phyloP scores from a whole-genome alignment of 1,140 invertebrate species.

The Eufriesea mexicana region DNA sequence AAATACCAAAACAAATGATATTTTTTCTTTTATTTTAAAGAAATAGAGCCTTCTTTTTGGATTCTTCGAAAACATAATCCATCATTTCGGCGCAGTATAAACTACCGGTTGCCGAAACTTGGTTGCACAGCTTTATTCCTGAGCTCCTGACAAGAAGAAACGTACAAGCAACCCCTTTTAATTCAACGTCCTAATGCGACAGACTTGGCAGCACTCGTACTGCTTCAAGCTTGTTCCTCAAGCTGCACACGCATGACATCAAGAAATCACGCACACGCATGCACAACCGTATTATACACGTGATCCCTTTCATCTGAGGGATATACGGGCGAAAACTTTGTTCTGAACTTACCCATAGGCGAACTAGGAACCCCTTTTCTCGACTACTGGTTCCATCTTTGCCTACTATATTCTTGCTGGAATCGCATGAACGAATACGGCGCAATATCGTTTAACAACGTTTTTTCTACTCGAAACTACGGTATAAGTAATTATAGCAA shows the following conservation, averaged over 20 bases:
- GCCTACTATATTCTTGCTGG: no score
- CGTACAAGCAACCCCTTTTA: conserved; percentile 30
- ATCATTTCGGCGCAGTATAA: neutral
- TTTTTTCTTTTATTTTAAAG: neutral
- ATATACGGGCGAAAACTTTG: neutral
- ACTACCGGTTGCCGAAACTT: neutral
- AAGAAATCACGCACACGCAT: neutral
- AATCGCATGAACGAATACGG: neutral
- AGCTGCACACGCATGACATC: neutral
- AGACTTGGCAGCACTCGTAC: conserved; percentile 60
- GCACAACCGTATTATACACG: neutral
- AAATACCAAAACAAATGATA: no score
- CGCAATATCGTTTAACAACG: neutral
- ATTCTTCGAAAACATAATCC: neutral
- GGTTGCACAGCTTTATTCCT: neutral
- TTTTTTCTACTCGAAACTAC: neutral
- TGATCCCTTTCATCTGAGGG: neutral
- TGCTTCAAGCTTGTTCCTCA: conserved; percentile 49
- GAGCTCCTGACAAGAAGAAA: neutral
- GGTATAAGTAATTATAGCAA: neutral
- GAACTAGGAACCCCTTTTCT: conserved; percentile 13
- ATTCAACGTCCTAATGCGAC: conserved; percentile 41
- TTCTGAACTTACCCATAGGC: neutral
- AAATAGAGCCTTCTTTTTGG: neutral
- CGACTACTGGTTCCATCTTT: conserved; percentile 18